Conservation (phyloP, 2,113 vertebrate species). For the Forbesichthys agassizii region DNA sequence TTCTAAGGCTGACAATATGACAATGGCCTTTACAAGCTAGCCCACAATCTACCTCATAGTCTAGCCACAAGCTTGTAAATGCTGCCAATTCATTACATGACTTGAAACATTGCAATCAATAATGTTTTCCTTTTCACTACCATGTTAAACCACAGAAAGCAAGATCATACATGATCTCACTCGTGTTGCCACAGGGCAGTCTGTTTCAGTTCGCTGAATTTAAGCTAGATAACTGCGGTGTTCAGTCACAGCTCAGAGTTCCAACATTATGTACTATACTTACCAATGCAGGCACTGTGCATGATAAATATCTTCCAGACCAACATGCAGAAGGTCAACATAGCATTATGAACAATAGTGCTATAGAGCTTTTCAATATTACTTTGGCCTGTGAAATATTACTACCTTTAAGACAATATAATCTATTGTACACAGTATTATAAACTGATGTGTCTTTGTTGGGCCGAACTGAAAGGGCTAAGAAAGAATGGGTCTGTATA, state of each 20-base stretch:
- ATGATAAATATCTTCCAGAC: too few relatives aligned
- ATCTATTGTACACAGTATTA: too few relatives aligned
- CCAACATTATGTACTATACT: background rate
- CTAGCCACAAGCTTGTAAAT: slow-evolving; percentile 1
- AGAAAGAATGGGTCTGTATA: too few relatives aligned
- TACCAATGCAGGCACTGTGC: too few relatives aligned
- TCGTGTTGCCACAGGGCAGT: background rate
- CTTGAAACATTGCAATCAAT: background rate
- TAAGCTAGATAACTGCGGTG: background rate
- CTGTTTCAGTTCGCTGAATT: background rate
- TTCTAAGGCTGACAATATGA: slow-evolving; percentile 17
- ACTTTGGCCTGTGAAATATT: too few relatives aligned
- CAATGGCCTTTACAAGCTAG: background rate
- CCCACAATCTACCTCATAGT: background rate
- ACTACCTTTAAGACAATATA: too few relatives aligned
- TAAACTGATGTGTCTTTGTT: too few relatives aligned
- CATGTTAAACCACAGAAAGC: background rate
- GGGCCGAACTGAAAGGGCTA: too few relatives aligned
- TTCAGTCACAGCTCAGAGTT: background rate
- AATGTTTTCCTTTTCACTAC: background rate
- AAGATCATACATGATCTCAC: background rate
- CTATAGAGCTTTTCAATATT: too few relatives aligned
- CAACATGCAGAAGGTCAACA: too few relatives aligned
- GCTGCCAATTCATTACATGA: background rate
- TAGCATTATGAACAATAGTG: too few relatives aligned